Evolutionary conservation across 92 coral and sea anemone genomes (phyloP), one percentile per base, ranked within the genome.

Genomic region (Galaxea fascicularis): DNA sequence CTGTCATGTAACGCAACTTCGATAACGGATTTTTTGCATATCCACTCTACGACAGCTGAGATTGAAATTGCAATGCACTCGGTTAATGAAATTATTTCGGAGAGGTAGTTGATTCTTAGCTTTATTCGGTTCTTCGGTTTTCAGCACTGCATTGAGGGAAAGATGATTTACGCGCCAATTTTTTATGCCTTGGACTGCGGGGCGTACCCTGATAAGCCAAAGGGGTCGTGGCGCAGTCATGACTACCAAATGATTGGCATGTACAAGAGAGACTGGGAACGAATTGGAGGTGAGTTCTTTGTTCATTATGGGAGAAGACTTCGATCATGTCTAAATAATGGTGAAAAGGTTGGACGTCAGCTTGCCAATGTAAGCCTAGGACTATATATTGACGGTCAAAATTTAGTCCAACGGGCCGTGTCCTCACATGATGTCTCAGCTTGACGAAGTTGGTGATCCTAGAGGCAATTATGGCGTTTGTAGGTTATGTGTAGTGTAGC

Each of bases 181-280:
- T 62, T 82, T 28, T 92, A 65, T 27, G 82, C 86, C 45, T 85
- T 92, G 18, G 82, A 80, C 67, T 94, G 98, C 24, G 93, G 92
- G 41, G 73, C 85, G 44, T 80, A 91, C 77, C 95, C 95, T 18
- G 72, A 53, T n/a, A 54, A 81, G 18, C 89, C 91, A 58, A 56
- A 79, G 30, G 95, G 94, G 8, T 82, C 67, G 15, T 93, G 92
- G 94, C 30, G 88, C 80, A 68, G 71, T 85, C 90, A 92, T 52
- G 93, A 84, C 20, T 94, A 94, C 88, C 87, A 88, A 30, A 80
- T 93, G 63, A 90, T 94, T 65, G 98, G 90, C 44, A 82, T 94
- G 31, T 89, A 83, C 51, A 89, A 94, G 78, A 67, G 85, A 3
- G 98, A 94, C 82, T 94, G 95, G 98, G 87, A 87, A 18, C 66